Base-by-base conservation (phyloP, 2,113 vertebrate genomes). In the Psettodes erumei region DNA sequence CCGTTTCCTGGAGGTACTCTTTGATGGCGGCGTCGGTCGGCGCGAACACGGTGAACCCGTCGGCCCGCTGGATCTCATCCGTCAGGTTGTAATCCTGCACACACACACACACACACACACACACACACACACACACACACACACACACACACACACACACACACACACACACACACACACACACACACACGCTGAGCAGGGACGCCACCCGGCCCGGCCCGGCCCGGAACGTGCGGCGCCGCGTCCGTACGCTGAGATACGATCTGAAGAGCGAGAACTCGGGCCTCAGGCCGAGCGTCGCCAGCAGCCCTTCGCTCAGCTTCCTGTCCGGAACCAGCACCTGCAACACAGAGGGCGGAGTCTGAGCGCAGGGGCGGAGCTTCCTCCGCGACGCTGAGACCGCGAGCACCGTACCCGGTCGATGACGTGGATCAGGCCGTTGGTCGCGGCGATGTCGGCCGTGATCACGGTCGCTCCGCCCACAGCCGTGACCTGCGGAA, bases 371-470 rank as follows among this genome's bases (percentile, higher is more conserved):
- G 5, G 3, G 2, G 27, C 19, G 2, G 1, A n/a, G 27, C n/a
- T 1, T 28, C 18, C 0, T 15, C 12, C 21, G 11, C 18, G 15
- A 33, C n/a, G 0, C 13, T 5, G 58, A 23, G 27, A 8, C 32
- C 1, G 18, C 16, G 23, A 21, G 28, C 15, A 40, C 2, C 0
- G 1, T 93, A 98, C 97, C 95, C 94, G 95, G 71, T 96, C 91
- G 21, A 98, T 95, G 43, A 98, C 11, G 2, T 99, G 97, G 59
- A 98, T 95, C 78, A 98, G 53, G 5, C 96, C 98, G 0, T 98
- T 98, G 1, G 94, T 97, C 54, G 97, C 95, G 2, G 90, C 70
- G 0, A 96, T 88, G 61, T 98, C 91, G 0, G 95, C 75, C 0
- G 89, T 79, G 10, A 95, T 55, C 11, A 98, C 84, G 43, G 82